Percentiles rank a stretch among this genome's conserved stretches.
Evolutionary conservation across 2,888 invertebrate species (phyloP).

Genomic region (Erannis defoliaria): DNA sequence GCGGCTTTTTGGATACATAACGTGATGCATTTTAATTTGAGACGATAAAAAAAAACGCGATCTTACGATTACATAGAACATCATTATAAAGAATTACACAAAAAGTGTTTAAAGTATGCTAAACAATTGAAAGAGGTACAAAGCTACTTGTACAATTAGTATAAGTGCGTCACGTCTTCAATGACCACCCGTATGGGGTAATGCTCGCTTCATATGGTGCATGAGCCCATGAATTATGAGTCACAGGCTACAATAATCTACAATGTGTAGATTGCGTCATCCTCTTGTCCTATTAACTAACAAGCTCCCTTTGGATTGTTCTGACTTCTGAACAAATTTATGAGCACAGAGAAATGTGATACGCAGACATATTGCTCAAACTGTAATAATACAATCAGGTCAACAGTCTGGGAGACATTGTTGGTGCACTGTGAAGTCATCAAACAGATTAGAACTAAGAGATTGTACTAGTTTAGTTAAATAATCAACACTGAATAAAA

Average conservation of each 20-base stretch:
- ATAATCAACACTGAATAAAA: neutral
- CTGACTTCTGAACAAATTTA: slow-evolving; percentile 26
- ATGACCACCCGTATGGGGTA: slow-evolving; percentile 51
- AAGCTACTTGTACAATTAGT: slow-evolving; percentile 33
- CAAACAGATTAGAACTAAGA: neutral
- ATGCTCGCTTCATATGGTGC: slow-evolving; percentile 46
- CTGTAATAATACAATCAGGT: slow-evolving; percentile 37
- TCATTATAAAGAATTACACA: neutral
- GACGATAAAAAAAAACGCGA: slow-evolving; percentile 15
- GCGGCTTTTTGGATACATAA: slow-evolving; percentile 53
- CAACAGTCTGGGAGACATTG: slow-evolving; percentile 17
- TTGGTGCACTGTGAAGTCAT: slow-evolving; percentile 9
- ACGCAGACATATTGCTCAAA: slow-evolving; percentile 38
- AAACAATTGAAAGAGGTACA: slow-evolving; percentile 18
- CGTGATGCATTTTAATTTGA: slow-evolving; percentile 47
- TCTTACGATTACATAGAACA: neutral
- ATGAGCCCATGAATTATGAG: slow-evolving; percentile 50
- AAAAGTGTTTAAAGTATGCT: slow-evolving; percentile 3
- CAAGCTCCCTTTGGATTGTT: slow-evolving; percentile 45
- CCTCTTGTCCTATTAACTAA: slow-evolving; percentile 49
- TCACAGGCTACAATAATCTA: slow-evolving; percentile 46
- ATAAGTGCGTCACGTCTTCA: slow-evolving; percentile 51
- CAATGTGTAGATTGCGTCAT: slow-evolving; percentile 50
- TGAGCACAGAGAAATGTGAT: slow-evolving; percentile 32
- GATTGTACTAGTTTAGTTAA: neutral